Conservation (phyloP, 2,888 invertebrate species). For the Gortyna flavago region DNA sequence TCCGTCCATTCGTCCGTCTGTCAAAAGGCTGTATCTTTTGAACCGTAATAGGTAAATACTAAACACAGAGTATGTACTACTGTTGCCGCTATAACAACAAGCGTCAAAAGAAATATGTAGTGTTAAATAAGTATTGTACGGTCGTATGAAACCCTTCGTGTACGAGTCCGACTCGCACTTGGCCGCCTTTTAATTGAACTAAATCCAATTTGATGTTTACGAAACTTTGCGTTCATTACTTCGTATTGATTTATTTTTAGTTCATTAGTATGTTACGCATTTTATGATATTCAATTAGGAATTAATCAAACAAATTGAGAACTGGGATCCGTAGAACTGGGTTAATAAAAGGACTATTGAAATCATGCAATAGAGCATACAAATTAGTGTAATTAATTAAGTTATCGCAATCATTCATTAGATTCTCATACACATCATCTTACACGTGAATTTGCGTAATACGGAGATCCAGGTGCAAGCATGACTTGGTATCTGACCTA, state of each 20-base stretch:
- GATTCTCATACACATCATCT: conserved; percentile 1
- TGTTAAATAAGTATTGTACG: too few relatives aligned
- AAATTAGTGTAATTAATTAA: conserved; percentile 41
- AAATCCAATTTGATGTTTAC: conserved; percentile 30
- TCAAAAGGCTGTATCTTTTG: not conserved
- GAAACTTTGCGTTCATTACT: conserved; percentile 15
- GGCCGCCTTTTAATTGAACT: conserved; percentile 23
- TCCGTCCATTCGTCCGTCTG: not conserved
- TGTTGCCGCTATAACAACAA: not conserved
- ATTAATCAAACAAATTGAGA: conserved; percentile 26
- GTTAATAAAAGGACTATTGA: conserved; percentile 28
- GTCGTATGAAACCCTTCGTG: not conserved
- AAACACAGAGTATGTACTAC: not conserved
- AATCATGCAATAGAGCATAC: conserved; percentile 19
- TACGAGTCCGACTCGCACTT: not conserved
- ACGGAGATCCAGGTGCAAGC: conserved; percentile 6
- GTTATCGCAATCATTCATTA: conserved; percentile 7
- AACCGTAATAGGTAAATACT: not conserved
- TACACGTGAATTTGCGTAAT: conserved; percentile 15
- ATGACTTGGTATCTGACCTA: not conserved
- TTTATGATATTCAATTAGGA: conserved; percentile 18
- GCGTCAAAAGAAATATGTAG: not conserved
- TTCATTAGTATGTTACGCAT: conserved; percentile 22
- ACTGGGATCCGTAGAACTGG: conserved; percentile 1
- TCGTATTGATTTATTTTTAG: conserved; percentile 16